phyloP scores from a whole-genome alignment of 1,140 invertebrate species.

The Elysia chlorotica region DNA sequence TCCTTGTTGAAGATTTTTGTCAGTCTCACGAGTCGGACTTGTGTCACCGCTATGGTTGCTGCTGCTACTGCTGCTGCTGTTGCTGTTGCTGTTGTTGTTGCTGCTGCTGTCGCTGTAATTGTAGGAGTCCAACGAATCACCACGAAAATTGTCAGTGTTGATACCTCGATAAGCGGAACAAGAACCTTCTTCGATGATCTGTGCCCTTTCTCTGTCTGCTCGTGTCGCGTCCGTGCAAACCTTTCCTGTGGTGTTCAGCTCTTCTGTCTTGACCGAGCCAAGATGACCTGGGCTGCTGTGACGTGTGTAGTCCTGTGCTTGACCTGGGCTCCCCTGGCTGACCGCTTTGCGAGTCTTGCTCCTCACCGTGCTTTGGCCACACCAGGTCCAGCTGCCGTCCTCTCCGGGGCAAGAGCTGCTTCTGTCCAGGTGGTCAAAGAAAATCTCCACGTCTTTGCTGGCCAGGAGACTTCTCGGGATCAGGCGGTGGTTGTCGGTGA shows the following conservation, averaged over 20 bases:
- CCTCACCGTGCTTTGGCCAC: too few relatives aligned
- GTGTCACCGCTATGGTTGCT: background rate
- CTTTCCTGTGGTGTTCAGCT: too few relatives aligned
- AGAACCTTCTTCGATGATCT: too few relatives aligned
- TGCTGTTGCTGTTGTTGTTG: background rate
- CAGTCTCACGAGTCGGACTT: background rate
- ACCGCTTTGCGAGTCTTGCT: too few relatives aligned
- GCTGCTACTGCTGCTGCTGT: background rate
- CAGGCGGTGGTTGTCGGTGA: background rate
- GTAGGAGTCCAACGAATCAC: too few relatives aligned
- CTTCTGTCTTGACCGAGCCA: too few relatives aligned
- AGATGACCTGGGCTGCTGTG: background rate
- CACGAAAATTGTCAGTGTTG: too few relatives aligned
- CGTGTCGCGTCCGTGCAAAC: too few relatives aligned
- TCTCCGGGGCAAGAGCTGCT: background rate
- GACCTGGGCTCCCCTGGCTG: too few relatives aligned
- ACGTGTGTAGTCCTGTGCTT: background rate
- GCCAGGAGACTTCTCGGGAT: background rate
- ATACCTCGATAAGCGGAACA: too few relatives aligned
- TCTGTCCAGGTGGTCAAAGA: conserved; percentile 10
- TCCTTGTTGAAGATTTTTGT: background rate
- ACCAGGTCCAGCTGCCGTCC: background rate
- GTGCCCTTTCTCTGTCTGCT: too few relatives aligned
- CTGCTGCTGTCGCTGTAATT: background rate
- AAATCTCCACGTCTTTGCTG: conserved; percentile 10